Percentiles rank a stretch among this genome's conserved stretches.
phyloP scores from a whole-genome alignment of 1,140 invertebrate genomes.

The Formica exsecta region DNA sequence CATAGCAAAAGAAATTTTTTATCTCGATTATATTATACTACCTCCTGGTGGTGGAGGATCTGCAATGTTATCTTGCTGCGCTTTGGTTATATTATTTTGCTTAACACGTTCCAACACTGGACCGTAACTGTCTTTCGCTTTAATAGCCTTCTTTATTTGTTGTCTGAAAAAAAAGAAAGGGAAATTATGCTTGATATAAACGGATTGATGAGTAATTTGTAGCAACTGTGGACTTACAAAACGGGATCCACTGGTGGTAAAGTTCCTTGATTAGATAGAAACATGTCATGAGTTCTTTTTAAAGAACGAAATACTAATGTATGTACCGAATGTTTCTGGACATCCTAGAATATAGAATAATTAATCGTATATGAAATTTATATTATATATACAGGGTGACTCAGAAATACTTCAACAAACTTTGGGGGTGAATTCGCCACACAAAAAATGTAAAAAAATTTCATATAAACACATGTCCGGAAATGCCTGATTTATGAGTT shows the following conservation, averaged over 20 bases:
- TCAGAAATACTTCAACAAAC: too few species aligned
- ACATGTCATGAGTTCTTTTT: conserved; percentile 99
- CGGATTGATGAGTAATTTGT: conserved; percentile 46
- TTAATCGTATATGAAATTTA: background rate
- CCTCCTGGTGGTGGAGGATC: conserved; percentile 87
- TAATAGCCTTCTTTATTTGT: conserved; percentile 91
- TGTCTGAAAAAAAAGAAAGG: conserved; percentile 48
- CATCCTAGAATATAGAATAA: conserved; percentile 88
- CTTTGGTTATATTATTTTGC: conserved; percentile 85
- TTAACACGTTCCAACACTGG: conserved; percentile 94
- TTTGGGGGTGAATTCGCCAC: too few species aligned
- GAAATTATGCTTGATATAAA: too few species aligned
- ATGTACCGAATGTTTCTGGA: conserved; percentile 98
- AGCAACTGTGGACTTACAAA: conserved; percentile 89
- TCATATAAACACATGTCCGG: too few species aligned
- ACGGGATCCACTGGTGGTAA: conserved; percentile 94
- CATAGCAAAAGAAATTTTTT: conserved; percentile 11
- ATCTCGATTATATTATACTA: conserved; percentile 72
- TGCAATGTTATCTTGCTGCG: conserved; percentile 88
- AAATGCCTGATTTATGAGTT: too few species aligned
- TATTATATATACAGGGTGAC: background rate
- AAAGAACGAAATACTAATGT: conserved; percentile 98
- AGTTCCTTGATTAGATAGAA: conserved; percentile 95
- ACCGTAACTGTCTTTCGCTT: conserved; percentile 95
- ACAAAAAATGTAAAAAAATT: too few species aligned